Evolutionary conservation across 2,113 vertebrate genomes (phyloP).

Genomic region (Malurus alboscapulatus): DNA sequence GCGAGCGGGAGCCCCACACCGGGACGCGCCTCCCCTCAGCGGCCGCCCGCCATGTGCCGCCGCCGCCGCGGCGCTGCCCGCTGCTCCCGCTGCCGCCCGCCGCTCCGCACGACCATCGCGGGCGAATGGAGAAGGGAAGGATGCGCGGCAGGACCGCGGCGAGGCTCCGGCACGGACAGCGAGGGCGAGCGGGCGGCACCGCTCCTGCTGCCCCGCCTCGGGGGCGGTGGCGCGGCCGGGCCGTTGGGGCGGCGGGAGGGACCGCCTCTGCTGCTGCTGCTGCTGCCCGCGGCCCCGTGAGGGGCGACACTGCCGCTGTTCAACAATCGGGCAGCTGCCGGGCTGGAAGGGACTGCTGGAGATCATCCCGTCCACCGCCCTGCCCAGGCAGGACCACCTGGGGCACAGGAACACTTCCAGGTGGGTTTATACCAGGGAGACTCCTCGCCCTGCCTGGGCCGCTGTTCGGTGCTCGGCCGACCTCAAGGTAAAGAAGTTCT

Average conservation of each 20-base stretch:
- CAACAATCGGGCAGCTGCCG: accelerated
- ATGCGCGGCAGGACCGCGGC: not conserved
- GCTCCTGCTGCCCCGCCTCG: not conserved
- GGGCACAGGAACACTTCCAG: not conserved
- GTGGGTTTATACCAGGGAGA: not conserved
- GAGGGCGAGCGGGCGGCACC: not conserved
- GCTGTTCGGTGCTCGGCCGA: not conserved
- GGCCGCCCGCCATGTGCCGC: not conserved
- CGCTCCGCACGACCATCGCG: not conserved
- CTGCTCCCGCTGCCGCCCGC: not conserved
- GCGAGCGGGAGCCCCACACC: not conserved
- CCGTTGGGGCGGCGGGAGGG: not conserved
- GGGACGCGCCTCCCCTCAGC: not conserved
- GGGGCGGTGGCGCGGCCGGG: not conserved
- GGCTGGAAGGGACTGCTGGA: not conserved
- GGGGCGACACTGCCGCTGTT: accelerated
- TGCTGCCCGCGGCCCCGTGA: not conserved
- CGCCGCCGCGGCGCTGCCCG: not conserved
- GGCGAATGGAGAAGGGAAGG: no score
- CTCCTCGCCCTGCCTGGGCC: not conserved
- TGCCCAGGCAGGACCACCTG: not conserved
- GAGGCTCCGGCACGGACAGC: not conserved
- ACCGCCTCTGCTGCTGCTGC: not conserved
- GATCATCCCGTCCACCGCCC: not conserved
- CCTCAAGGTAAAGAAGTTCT: not conserved